Percentiles rank a stretch among this genome's conserved stretches.
Conservation (phyloP, 2,888 invertebrate species). For the Agapostemon virescens region DNA sequence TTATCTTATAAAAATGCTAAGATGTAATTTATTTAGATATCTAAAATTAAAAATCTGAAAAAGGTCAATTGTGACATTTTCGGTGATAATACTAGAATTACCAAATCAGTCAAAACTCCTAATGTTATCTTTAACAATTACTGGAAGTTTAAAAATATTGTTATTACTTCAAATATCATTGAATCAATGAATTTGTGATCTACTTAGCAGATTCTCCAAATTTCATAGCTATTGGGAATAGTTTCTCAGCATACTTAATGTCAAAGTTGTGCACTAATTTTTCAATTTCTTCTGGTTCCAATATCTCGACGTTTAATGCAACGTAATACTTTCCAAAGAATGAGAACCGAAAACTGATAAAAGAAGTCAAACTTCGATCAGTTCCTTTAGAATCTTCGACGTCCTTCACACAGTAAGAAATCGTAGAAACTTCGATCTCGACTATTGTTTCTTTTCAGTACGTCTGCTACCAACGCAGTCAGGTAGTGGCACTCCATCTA, state of each 20-base stretch:
- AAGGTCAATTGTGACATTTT: too few relatives aligned
- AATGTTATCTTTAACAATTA: too few relatives aligned
- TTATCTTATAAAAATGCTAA: too few relatives aligned
- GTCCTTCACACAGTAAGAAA: background rate
- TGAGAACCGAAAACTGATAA: background rate
- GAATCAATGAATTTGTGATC: too few relatives aligned
- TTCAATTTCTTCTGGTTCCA: background rate
- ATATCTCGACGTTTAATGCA: background rate
- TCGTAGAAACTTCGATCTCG: background rate
- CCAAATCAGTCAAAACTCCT: too few relatives aligned
- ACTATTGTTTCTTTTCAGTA: conserved; percentile 2
- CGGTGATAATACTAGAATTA: too few relatives aligned
- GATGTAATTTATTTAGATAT: too few relatives aligned
- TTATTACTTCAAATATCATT: too few relatives aligned
- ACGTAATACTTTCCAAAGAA: background rate
- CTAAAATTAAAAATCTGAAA: too few relatives aligned
- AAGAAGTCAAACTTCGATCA: background rate
- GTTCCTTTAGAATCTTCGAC: background rate
- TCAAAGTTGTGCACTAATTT: background rate
- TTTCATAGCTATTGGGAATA: too few relatives aligned
- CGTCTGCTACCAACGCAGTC: background rate
- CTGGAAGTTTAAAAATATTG: too few relatives aligned
- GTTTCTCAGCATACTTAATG: background rate
- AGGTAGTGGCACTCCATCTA: background rate
- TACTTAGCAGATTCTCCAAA: background rate